Evolutionary conservation across 2,113 vertebrate species (phyloP).

Genomic region (Hippocampus comes): DNA sequence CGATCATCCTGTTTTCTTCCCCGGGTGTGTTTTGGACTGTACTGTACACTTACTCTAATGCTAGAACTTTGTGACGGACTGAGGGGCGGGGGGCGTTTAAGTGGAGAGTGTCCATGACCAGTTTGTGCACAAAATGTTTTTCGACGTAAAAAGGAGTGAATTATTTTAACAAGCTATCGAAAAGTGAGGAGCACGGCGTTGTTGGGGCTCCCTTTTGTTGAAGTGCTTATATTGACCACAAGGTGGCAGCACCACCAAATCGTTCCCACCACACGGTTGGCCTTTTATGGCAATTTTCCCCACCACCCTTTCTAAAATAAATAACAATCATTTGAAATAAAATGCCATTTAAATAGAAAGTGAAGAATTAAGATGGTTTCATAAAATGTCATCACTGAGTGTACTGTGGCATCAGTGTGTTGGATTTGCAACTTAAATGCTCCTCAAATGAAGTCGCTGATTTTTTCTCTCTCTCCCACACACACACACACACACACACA

Average conservation of each 20-base stretch:
- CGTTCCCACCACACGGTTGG: neutral
- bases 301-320: neutral
- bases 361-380: neutral
- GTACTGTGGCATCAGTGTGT: neutral
- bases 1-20: conserved; percentile 24
- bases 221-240: neutral
- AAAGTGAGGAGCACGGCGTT: too few relatives aligned
- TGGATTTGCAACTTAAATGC: too few relatives aligned
- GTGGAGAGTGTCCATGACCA: conserved; percentile 27
- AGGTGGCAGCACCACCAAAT: neutral
- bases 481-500: too few relatives aligned
- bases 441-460: too few relatives aligned
- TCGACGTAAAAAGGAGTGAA: neutral
- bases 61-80: conserved; percentile 21
- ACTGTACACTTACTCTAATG: neutral
- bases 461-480: too few relatives aligned
- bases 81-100: conserved; percentile 25
- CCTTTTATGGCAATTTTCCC: neutral
- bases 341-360: neutral
- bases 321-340: neutral
- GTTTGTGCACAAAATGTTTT: conserved; percentile 7
- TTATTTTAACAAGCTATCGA: neutral
- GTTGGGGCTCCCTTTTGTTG: neutral
- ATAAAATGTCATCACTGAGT: too few relatives aligned
- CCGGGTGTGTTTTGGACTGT: conserved; percentile 24